Evolutionary conservation across 92 coral and sea anemone genomes (phyloP), one percentile per base, ranked within the genome.

Genomic region (Scolanthus callimorphus): DNA sequence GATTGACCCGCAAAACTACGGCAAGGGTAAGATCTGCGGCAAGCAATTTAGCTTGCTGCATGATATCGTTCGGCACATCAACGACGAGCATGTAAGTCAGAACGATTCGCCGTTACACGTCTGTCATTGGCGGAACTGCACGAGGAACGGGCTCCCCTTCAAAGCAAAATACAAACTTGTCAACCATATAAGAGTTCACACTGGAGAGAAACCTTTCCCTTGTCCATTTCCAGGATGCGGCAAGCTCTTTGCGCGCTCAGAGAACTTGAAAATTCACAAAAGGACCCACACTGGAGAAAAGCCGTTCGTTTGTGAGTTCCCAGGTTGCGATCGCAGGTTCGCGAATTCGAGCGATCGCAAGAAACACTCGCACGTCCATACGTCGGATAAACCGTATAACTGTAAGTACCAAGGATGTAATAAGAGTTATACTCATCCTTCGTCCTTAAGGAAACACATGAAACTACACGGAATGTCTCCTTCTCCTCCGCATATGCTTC

Each of bases 271-370:
- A 76, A 94, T 94, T 39, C 99, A 94, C 60, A 94, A 94, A 75
- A 70, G 99, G 62, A 94, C 99, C 46, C 99, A 94, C 69, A 94
- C 99, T 0, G 99, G 99, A 11, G 99, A 94, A 63, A 94, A 94
- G 50, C 99, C 99, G 4, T 94, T 94, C 31, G 82, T 94, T 12
- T 94, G 99, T 44, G 99, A 94, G 43, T 89, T 80, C 56, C 94
- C 92, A 31, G 96, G 96, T 25, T 94, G 99, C 52, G 99, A 94
- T 51, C 85, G 99, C 25, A 74, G 99, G 59, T 94, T 94, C 56
- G 99, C 99, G 44, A 94, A 94, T 77, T 94, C 99, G 19, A 94
- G 99, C 81, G 99, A 94, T 77, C 85, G 99, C 19, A 94, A 94
- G 67, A 94, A 94, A 71, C 99, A 94, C 43, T 94, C 99, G 1